Conservation (phyloP, 2,113 vertebrate genomes). For the Prolemur simus region DNA sequence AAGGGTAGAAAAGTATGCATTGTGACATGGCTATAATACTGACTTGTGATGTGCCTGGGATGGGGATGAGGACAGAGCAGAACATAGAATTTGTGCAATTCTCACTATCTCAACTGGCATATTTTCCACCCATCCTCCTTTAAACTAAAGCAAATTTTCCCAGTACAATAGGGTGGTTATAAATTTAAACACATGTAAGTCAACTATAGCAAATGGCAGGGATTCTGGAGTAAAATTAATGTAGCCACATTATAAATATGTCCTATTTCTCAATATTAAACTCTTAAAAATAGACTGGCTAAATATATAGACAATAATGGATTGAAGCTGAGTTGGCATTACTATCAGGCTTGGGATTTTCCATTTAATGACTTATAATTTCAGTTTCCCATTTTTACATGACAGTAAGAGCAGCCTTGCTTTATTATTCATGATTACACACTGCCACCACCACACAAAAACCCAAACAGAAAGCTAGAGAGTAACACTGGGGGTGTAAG, state of each 20-base stretch:
- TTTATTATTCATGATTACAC: constrained; percentile 36
- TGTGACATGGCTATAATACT: background rate
- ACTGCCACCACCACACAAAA: background rate
- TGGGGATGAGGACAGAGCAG: background rate
- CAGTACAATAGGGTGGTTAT: constrained; percentile 15
- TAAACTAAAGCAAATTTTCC: constrained; percentile 37
- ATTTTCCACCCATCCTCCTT: constrained; percentile 4
- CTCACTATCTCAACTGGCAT: background rate
- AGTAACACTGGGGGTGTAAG: fast-evolving
- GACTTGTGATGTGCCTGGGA: background rate
- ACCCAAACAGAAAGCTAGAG: background rate
- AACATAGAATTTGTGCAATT: background rate
- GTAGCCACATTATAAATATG: constrained; percentile 60
- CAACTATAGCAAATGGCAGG: constrained; percentile 46
- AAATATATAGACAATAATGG: constrained; percentile 67
- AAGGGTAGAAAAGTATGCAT: background rate
- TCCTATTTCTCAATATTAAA: constrained; percentile 71
- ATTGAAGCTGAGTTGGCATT: constrained; percentile 60
- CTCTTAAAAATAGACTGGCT: constrained; percentile 67
- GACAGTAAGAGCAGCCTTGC: constrained; percentile 10
- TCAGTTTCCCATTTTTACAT: constrained; percentile 49
- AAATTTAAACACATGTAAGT: constrained; percentile 58
- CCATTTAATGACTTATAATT: constrained; percentile 69
- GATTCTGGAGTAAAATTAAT: constrained; percentile 62
- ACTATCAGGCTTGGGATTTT: constrained; percentile 45